phyloP scores from a whole-genome alignment of 2,888 invertebrate species.

The Stictocephala bisonia region DNA sequence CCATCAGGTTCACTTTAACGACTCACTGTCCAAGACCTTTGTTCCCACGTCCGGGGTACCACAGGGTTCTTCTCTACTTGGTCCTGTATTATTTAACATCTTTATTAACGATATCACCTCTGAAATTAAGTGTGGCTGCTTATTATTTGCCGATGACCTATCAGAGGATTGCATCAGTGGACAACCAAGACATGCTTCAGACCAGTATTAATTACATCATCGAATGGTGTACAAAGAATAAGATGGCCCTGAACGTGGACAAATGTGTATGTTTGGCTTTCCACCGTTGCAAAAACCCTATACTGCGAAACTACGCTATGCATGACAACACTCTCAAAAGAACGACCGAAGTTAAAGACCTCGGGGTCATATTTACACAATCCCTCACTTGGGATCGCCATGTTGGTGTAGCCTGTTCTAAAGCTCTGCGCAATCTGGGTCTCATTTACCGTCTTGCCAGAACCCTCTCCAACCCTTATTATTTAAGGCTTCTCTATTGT shows the following conservation, averaged over 20 bases:
- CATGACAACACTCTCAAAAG: not conserved
- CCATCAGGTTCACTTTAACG: not conserved
- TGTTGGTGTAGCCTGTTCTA: not conserved
- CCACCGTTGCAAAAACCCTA: not conserved
- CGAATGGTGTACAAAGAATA: not conserved
- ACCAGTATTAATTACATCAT: not conserved
- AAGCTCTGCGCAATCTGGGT: not conserved
- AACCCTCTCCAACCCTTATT: not conserved
- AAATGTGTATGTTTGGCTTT: not conserved
- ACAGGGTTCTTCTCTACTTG: constrained; percentile 7
- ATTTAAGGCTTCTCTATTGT: not conserved
- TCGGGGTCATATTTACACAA: not conserved
- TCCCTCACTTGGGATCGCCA: not conserved
- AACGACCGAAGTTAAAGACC: not conserved
- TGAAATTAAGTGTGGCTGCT: not conserved
- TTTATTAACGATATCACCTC: constrained; percentile 3
- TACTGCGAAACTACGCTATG: not conserved
- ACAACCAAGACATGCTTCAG: not conserved
- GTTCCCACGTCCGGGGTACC: not conserved
- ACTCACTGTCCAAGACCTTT: not conserved
- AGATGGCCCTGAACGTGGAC: not conserved
- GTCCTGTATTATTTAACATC: constrained; percentile 2
- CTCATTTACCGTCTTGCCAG: not conserved
- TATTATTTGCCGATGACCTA: constrained; percentile 5
- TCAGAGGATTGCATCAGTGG: not conserved